phyloP scores from a whole-genome alignment of 1,140 invertebrate genomes.

The Penaeus japonicus region DNA sequence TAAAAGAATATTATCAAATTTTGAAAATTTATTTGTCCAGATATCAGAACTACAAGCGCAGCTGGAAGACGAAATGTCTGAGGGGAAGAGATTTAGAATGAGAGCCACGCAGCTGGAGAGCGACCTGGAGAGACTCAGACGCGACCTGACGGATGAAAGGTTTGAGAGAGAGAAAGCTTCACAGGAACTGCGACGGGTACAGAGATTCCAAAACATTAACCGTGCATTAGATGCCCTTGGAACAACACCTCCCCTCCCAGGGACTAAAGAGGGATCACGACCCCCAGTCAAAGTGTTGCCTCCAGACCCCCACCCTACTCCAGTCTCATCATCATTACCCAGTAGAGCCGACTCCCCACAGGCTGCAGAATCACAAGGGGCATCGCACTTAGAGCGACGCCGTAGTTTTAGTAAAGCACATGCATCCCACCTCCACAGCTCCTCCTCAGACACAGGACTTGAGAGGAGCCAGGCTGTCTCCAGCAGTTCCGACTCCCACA shows the following conservation, averaged over 20 bases:
- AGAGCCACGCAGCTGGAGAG: constrained; percentile 38
- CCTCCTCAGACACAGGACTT: constrained; percentile 50
- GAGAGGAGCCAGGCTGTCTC: constrained; percentile 46
- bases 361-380: not conserved
- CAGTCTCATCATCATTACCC: not conserved
- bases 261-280: not conserved
- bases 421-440: constrained; percentile 23
- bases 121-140: constrained; percentile 45
- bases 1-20: too few relatives aligned
- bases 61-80: constrained; percentile 48
- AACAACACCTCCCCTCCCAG: not conserved
- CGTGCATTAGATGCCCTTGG: constrained; percentile 36
- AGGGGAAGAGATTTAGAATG: constrained; percentile 33
- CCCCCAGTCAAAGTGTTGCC: not conserved
- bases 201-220: constrained; percentile 27
- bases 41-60: constrained; percentile 43
- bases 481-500: constrained; percentile 48
- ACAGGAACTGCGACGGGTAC: constrained; percentile 54
- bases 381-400: not conserved
- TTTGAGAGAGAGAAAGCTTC: constrained; percentile 51
- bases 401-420: constrained; percentile 21
- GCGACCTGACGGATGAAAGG: constrained; percentile 52
- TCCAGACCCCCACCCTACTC: constrained; percentile 10
- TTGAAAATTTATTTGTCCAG: constrained; percentile 17
- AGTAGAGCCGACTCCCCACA: constrained; percentile 28